These are phyloP conservation scores for Contarinia nasturtii DNA, from an alignment of 1,140 invertebrate species.

Conservation along the genomic window DNA sequence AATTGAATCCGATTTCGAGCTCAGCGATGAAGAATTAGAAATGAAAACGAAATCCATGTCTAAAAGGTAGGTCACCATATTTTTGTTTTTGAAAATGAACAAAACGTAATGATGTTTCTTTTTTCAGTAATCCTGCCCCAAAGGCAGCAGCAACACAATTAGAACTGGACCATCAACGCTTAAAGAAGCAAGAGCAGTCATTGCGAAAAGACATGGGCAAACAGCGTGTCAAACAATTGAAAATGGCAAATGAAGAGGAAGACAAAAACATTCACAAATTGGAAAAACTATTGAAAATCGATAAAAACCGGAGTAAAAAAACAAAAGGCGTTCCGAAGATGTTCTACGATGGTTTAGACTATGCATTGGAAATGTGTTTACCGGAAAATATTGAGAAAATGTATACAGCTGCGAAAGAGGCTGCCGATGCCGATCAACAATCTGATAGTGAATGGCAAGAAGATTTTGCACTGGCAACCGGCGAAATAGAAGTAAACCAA, in stretches of 20 bases:
- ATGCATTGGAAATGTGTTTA: conserved; percentile 74
- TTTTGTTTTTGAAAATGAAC: not conserved
- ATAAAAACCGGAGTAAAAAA: conserved; percentile 57
- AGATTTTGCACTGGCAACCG: conserved; percentile 32
- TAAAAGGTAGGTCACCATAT: not conserved
- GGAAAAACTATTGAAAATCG: conserved; percentile 67
- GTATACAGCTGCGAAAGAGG: conserved; percentile 37
- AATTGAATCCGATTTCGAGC: conserved; percentile 18
- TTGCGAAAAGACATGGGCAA: conserved; percentile 32
- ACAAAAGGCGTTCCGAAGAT: conserved; percentile 42
- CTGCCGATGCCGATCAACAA: conserved; percentile 29
- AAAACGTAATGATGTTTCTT: not conserved
- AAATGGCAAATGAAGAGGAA: conserved; percentile 55
- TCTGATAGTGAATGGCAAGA: conserved; percentile 42
- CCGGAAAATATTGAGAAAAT: conserved; percentile 42
- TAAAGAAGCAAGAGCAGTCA: conserved; percentile 26
- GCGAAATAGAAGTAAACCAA: conserved; percentile 15
- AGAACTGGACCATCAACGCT: conserved; percentile 17
- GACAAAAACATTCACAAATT: conserved; percentile 59
- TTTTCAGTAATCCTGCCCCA: not conserved
- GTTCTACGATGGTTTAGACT: conserved; percentile 74
- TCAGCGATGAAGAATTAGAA: conserved; percentile 15
- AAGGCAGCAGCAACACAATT: not conserved
- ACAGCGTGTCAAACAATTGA: conserved; percentile 37
- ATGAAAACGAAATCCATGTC: not conserved